Base-by-base conservation (phyloP, 2,113 vertebrate genomes). In the Camelus bactrianus region DNA sequence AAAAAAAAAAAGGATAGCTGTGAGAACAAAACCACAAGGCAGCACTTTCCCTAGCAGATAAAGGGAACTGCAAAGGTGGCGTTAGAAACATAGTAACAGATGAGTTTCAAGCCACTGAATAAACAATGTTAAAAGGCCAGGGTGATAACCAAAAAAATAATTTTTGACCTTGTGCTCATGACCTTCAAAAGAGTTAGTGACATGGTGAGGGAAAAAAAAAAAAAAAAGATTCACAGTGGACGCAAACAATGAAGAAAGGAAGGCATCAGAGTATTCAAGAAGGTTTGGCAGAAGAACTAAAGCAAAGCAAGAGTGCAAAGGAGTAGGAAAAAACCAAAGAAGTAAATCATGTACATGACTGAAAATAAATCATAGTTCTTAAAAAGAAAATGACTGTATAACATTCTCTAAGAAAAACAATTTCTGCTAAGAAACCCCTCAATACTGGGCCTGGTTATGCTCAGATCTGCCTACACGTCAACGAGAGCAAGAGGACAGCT, bases 151-250 rank as follows among this genome's bases (percentile, higher is more conserved):
- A 42, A 42, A 54, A 20, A 92, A 73, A 86, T 26, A 28, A 79
- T 10, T 54, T 92, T 2, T 95, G 69, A 91, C 69, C 24, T 54
- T 67, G 76, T 38, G 24, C 7, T 89, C 72, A 14, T 75, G 60
- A 94, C 89, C 84, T 95, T 92, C 75, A 73, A 54, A 70, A 92
- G 82, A 48, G 13, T 92, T 32, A 92, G 6, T 52, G 32, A 75
- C 83, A 16, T 26, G 30, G 26, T n/a, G 24, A 64, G 7, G 17
- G 15, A 4, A 17, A 28, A 69, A 46, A 17, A 17, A 17, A 17
- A 12, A 17, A 16, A 48, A 26, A n/a, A 8, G 76, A 52, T 42
- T 70, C n/a, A 83, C 70, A 83, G 26, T 8, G 32, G 9, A 77
- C 30, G 13, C 48, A 82, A 94, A 88, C n/a, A 86, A 52, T 1